These are phyloP conservation scores for Helicorthomorpha holstii DNA, from an alignment of 1,140 invertebrate species.

Conservation along the genomic window DNA sequence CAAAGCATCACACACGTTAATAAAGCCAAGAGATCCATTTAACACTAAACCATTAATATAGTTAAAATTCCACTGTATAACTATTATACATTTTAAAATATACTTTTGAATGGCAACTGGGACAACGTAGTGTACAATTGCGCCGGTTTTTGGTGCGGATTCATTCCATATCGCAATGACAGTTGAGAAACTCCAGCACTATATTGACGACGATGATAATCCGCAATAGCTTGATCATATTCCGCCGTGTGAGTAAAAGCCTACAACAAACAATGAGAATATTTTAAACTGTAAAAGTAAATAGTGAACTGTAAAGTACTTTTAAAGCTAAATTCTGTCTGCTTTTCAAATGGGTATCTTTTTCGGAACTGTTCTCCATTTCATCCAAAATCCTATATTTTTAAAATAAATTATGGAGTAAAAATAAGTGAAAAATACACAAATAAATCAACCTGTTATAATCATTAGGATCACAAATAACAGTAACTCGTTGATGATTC, in stretches of 20 bases:
- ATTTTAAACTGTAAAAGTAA: background rate
- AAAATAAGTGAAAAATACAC: background rate
- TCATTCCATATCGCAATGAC: slow-evolving; percentile 87
- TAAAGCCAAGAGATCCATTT: slow-evolving; percentile 91
- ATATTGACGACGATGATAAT: slow-evolving; percentile 87
- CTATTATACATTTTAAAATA: background rate
- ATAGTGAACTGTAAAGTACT: background rate
- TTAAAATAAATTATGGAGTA: background rate
- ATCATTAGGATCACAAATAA: slow-evolving; percentile 83
- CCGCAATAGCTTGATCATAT: slow-evolving; percentile 86
- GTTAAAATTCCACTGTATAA: background rate
- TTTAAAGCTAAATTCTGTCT: slow-evolving; percentile 33
- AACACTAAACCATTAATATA: slow-evolving; percentile 36
- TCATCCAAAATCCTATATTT: slow-evolving; percentile 41
- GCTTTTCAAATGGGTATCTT: slow-evolving; percentile 49
- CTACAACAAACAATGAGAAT: slow-evolving; percentile 13
- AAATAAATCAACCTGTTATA: slow-evolving; percentile 38
- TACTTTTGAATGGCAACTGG: slow-evolving; percentile 63
- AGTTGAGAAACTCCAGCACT: slow-evolving; percentile 57
- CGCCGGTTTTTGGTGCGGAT: slow-evolving; percentile 93
- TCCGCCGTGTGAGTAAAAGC: slow-evolving; percentile 90
- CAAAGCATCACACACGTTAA: slow-evolving; percentile 92
- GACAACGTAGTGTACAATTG: slow-evolving; percentile 70
- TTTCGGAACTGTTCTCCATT: slow-evolving; percentile 38
- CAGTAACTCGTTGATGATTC: slow-evolving; percentile 88